Evolutionary conservation across 2,797 vertebrate species (phyloP), one percentile per base, ranked within the genome.

Genomic region (Megalops cyprinoides): DNA sequence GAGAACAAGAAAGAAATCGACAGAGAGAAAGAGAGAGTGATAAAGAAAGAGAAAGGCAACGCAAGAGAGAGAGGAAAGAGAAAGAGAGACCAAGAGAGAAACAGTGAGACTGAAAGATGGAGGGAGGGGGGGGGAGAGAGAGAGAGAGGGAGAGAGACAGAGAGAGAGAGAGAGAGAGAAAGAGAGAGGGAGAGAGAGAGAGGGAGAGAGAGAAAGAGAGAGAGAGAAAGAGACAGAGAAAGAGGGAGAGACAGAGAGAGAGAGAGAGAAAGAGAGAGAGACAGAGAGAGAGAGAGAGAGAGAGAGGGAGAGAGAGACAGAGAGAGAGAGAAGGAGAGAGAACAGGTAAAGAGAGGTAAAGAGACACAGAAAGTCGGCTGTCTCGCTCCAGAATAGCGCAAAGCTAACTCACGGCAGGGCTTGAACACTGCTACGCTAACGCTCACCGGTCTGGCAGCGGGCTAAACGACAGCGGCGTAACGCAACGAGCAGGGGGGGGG

Each of bases 81-180:
- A n/a, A n/a, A 74, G 79, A 78, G 78, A 23, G 49, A 46, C 10
- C 18, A 78, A 28, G 58, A 15, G 25, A 20, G 1, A 62, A 74
- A 71, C 44, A 85, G 60, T 82, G 62, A 78, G 74, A 84, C 74
- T 71, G 76, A 74, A 62, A 75, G 18, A 55, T 14, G 37, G 15
- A 44, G 18, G 84, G 56, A 48, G 15, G 18, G 55, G 49, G 58
- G 51, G 46, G 83, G 78, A 44, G 48, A 34, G 49, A 81, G 82
- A 80, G 49, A 12, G 12, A 7, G 48, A 15, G 25, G 28, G 49
- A 58, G 56, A 5, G 39, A 37, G 65, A 31, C 53, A 67, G 71
- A n/a, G 34, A 71, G 71, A 80, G n/a, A 76, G 67, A 51, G 15
- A 62, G 48, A 28, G 69, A 82, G 55, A 46, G 25, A 18, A 31